Percentiles rank a stretch among this genome's conserved stretches.
Conservation (phyloP, 2,888 invertebrate species). For the Camptogramma bilineatum region DNA sequence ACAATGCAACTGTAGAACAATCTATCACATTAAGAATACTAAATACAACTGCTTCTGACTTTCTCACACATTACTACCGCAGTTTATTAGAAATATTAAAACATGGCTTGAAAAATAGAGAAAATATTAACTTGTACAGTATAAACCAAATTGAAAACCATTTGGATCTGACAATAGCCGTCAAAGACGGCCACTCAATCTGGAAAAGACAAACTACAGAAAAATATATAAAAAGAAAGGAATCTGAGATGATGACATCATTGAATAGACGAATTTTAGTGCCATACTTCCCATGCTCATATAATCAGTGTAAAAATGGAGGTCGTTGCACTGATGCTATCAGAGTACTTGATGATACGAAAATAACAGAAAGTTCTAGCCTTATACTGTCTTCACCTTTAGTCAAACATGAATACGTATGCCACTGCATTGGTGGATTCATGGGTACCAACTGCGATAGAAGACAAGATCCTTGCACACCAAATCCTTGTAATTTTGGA, state of each 20-base stretch:
- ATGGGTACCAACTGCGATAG: constrained; percentile 93
- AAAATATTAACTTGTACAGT: constrained; percentile 89
- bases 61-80: constrained; percentile 91
- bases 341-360: constrained; percentile 88
- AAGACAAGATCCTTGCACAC: constrained; percentile 95
- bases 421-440: constrained; percentile 93
- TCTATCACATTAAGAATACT: constrained; percentile 91
- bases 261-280: constrained; percentile 87
- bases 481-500: constrained; percentile 94
- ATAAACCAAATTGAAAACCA: constrained; percentile 88
- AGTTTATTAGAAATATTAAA: constrained; percentile 90
- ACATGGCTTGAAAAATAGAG: constrained; percentile 87
- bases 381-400: constrained; percentile 93
- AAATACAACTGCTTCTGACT: constrained; percentile 90
- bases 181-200: constrained; percentile 86
- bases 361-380: constrained; percentile 92
- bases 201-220: constrained; percentile 87
- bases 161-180: constrained; percentile 90
- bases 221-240: constrained; percentile 88
- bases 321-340: constrained; percentile 91
- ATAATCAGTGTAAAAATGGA: constrained; percentile 90
- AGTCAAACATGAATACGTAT: constrained; percentile 91
- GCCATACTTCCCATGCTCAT: constrained; percentile 92
- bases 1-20: constrained; percentile 93
- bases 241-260: constrained; percentile 86